A percentile compares a stretch with the other conserved stretches of the same genome.
These are phyloP conservation scores for Sigmodon hispidus DNA, from an alignment of 2,113 vertebrate genomes.

Conservation along the genomic window DNA sequence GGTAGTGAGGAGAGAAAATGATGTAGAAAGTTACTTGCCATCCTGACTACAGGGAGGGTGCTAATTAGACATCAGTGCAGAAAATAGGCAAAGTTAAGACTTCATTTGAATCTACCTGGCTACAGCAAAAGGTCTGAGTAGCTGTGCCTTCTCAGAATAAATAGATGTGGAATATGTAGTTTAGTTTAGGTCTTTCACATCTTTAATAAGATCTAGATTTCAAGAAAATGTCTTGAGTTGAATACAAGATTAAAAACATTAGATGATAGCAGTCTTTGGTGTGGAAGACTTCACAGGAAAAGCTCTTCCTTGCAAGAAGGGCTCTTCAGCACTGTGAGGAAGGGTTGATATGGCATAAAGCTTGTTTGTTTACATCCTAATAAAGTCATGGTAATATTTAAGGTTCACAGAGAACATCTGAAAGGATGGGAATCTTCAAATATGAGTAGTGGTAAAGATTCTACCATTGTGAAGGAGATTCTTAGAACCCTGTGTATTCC, in stretches of 20 bases:
- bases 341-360: neutral
- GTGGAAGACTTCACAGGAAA: neutral
- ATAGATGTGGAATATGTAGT: neutral
- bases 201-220: neutral
- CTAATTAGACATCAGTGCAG: neutral
- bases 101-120: neutral
- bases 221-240: neutral
- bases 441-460: neutral
- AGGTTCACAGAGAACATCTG: neutral
- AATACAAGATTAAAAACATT: neutral
- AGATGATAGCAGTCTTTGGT: neutral
- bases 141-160: neutral
- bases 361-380: neutral
- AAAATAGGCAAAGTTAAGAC: neutral
- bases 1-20: neutral
- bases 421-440: neutral
- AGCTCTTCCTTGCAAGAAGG: neutral
- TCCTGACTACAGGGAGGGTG: neutral
- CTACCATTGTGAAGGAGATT: no score
- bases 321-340: no score
- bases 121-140: neutral
- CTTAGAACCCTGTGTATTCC: neutral
- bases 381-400: neutral
- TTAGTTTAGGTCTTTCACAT: neutral
- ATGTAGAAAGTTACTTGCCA: neutral